Percentiles rank a stretch among this genome's conserved stretches.
phyloP scores from a whole-genome alignment of 2,888 invertebrate genomes.

The Acrobeloides nanus region DNA sequence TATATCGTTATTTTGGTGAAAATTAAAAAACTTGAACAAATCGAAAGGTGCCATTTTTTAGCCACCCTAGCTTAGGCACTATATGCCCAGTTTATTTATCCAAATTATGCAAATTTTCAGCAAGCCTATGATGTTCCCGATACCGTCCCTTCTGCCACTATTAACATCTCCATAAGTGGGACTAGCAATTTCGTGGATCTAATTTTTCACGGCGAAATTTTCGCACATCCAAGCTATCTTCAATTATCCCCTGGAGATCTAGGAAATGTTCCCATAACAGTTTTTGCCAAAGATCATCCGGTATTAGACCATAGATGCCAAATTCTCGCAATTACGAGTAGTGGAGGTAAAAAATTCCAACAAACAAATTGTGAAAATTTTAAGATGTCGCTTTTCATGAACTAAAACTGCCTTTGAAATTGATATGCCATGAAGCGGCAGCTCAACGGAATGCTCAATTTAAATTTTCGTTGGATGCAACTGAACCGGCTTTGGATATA shows the following conservation, averaged over 20 bases:
- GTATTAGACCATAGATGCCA: conserved; percentile 14
- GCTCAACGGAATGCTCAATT: conserved; percentile 19
- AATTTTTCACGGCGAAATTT: conserved; percentile 14
- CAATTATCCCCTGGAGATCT: conserved; percentile 11
- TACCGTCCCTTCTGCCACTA: conserved; percentile 24
- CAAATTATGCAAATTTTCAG: no score
- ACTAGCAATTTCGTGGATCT: conserved; percentile 8
- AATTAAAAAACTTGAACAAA: no score
- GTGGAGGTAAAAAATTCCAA: conserved; percentile 9
- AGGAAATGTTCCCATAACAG: conserved; percentile 11
- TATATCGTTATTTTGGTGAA: no score
- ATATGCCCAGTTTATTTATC: no score
- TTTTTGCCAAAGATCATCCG: conserved; percentile 20
- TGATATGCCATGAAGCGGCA: conserved; percentile 20
- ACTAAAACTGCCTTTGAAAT: conserved; percentile 16
- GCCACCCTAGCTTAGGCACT: no score
- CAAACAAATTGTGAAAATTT: neutral
- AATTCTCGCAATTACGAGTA: conserved; percentile 11
- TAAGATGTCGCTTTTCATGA: conserved; percentile 8
- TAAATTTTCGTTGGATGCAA: conserved; percentile 28
- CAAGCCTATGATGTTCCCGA: conserved; percentile 20
- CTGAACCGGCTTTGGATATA: conserved; percentile 15
- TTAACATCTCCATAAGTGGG: conserved; percentile 9
- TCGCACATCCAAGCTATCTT: conserved; percentile 11
- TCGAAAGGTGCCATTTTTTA: no score